A percentile compares a stretch with the other conserved stretches of the same genome.
phyloP scores from a whole-genome alignment of 2,888 invertebrate genomes.

The Rhodophaea formosa region DNA sequence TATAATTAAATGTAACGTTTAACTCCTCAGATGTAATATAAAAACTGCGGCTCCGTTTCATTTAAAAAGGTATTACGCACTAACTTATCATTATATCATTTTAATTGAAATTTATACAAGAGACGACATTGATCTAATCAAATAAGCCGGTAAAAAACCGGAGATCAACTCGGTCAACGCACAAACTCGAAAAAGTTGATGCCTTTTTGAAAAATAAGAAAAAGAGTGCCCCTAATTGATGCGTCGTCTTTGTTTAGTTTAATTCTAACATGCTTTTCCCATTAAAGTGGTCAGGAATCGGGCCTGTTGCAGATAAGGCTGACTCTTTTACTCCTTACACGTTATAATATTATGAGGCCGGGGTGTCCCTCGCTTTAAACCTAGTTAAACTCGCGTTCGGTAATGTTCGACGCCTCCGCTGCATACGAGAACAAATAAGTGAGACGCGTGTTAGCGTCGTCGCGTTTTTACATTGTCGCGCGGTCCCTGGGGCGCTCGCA shows the following conservation, averaged over 20 bases:
- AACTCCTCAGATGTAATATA: neutral
- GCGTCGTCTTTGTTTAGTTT: slow-evolving; percentile 82
- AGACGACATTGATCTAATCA: slow-evolving; percentile 77
- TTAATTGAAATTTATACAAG: slow-evolving; percentile 77
- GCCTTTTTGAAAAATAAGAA: slow-evolving; percentile 65
- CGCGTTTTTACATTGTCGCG: slow-evolving; percentile 74
- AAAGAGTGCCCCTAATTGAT: slow-evolving; percentile 78
- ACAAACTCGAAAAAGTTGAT: slow-evolving; percentile 75
- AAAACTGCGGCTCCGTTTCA: slow-evolving; percentile 13
- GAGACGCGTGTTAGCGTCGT: slow-evolving; percentile 59
- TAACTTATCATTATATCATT: slow-evolving; percentile 67
- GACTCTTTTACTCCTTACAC: slow-evolving; percentile 78
- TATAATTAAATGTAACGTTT: slow-evolving; percentile 2
- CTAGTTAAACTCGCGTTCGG: slow-evolving; percentile 62
- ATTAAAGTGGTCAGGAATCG: slow-evolving; percentile 81
- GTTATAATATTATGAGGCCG: slow-evolving; percentile 76
- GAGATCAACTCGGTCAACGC: slow-evolving; percentile 66
- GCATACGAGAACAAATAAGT: slow-evolving; percentile 65
- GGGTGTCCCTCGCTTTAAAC: slow-evolving; percentile 60
- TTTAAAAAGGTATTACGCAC: slow-evolving; percentile 48
- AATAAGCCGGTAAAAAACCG: slow-evolving; percentile 68
- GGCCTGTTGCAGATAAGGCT: slow-evolving; percentile 72
- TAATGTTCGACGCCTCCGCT: slow-evolving; percentile 46
- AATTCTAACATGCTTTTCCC: slow-evolving; percentile 82
- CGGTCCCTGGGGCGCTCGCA: slow-evolving; percentile 66